A percentile compares a stretch with the other conserved stretches of the same genome.
These are phyloP conservation scores for Suncus etruscus DNA, from an alignment of 2,113 vertebrate species.

Conservation along the genomic window DNA sequence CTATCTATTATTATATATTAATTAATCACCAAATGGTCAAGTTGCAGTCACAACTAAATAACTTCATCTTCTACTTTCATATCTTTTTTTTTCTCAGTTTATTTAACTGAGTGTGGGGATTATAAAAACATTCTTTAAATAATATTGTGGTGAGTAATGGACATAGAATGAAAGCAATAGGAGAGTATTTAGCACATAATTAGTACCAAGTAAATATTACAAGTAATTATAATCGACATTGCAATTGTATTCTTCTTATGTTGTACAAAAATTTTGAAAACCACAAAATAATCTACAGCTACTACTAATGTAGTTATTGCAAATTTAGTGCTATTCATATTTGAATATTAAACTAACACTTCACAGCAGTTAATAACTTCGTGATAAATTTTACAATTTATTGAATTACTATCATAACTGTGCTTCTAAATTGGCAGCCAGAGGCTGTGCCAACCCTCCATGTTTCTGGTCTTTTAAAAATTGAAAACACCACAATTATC, in stretches of 20 bases:
- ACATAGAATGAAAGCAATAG: too few relatives aligned
- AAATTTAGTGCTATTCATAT: neutral
- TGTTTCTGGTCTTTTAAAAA: neutral
- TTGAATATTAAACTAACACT: constrained; percentile 18
- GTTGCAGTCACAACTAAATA: too few relatives aligned
- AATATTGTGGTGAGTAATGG: too few relatives aligned
- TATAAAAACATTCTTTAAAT: too few relatives aligned
- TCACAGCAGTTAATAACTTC: neutral
- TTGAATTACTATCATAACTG: neutral
- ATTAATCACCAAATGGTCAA: too few relatives aligned
- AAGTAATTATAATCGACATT: neutral
- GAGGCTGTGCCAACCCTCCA: neutral
- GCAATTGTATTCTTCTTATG: neutral
- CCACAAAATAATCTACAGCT: neutral
- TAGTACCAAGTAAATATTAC: neutral
- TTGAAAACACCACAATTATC: neutral
- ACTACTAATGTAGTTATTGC: too few relatives aligned
- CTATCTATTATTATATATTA: too few relatives aligned
- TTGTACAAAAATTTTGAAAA: neutral
- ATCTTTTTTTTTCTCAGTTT: too few relatives aligned
- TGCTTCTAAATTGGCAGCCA: neutral
- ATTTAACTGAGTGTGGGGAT: too few relatives aligned
- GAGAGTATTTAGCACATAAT: neutral
- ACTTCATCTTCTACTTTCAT: too few relatives aligned
- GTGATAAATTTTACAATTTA: neutral